Conservation (phyloP, 2,888 invertebrate species). For the Philhelius pedissequus region DNA sequence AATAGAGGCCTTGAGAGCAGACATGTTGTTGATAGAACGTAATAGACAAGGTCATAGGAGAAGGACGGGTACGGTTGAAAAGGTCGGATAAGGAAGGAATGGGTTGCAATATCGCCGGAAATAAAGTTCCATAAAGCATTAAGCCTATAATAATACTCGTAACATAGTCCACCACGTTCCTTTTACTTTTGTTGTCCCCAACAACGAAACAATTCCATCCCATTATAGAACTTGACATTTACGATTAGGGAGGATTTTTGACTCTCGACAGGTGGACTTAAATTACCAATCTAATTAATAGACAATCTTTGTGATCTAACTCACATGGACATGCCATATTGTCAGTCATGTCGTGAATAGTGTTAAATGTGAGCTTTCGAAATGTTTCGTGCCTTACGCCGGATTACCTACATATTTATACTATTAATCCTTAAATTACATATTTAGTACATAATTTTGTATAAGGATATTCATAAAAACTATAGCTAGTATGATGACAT, state of each 20-base stretch:
- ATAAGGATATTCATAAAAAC: too few relatives aligned
- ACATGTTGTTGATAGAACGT: background rate
- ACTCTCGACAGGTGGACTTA: slow-evolving; percentile 10
- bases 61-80: background rate
- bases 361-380: background rate
- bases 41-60: slow-evolving; percentile 9
- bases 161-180: background rate
- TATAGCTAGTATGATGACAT: background rate
- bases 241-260: slow-evolving; percentile 2
- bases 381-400: background rate
- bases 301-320: background rate
- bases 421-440: background rate
- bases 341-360: background rate
- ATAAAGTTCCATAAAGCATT: slow-evolving; percentile 40
- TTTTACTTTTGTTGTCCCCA: background rate
- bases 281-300: slow-evolving; percentile 23
- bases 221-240: slow-evolving; percentile 27
- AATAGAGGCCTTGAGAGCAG: background rate
- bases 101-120: slow-evolving; percentile 39
- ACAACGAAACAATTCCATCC: background rate
- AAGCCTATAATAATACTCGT: background rate
- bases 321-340: background rate
- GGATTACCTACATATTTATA: too few relatives aligned
- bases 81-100: slow-evolving; percentile 5
- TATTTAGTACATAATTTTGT: background rate